Conservation (phyloP, 2,113 vertebrate species). For the Eudorcas thomsonii region DNA sequence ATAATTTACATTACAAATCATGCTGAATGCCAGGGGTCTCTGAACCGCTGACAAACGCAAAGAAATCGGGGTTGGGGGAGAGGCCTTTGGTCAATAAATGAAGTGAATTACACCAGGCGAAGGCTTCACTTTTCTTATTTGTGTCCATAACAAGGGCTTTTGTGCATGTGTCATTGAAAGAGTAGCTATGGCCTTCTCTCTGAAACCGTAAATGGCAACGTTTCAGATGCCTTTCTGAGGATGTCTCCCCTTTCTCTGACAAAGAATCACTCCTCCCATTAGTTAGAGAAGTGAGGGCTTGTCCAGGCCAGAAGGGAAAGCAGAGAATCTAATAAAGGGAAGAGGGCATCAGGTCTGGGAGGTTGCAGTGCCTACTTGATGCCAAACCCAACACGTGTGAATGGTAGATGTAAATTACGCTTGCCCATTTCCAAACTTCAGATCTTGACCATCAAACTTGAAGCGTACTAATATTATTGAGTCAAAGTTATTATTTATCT, state of each 20-base stretch:
- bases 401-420: background rate
- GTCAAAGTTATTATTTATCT: background rate
- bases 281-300: background rate
- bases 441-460: background rate
- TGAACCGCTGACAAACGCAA: conserved; percentile 84
- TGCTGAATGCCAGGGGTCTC: conserved; percentile 96
- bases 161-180: conserved; percentile 73
- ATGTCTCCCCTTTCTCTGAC: conserved; percentile 43
- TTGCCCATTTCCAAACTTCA: background rate
- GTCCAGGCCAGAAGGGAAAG: background rate
- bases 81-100: conserved; percentile 85
- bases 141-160: conserved; percentile 75
- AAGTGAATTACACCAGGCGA: conserved; percentile 91
- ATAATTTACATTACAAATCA: conserved; percentile 99
- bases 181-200: conserved; percentile 62
- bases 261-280: conserved; percentile 20
- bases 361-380: background rate
- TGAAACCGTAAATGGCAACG: conserved; percentile 36
- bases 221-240: conserved; percentile 57
- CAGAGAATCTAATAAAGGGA: background rate
- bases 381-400: background rate
- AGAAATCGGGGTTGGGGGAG: conserved; percentile 62
- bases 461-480: background rate
- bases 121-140: conserved; percentile 85
- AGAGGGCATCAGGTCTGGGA: background rate